phyloP scores from a whole-genome alignment of 2,888 invertebrate species.

The Calliopum simillimum region DNA sequence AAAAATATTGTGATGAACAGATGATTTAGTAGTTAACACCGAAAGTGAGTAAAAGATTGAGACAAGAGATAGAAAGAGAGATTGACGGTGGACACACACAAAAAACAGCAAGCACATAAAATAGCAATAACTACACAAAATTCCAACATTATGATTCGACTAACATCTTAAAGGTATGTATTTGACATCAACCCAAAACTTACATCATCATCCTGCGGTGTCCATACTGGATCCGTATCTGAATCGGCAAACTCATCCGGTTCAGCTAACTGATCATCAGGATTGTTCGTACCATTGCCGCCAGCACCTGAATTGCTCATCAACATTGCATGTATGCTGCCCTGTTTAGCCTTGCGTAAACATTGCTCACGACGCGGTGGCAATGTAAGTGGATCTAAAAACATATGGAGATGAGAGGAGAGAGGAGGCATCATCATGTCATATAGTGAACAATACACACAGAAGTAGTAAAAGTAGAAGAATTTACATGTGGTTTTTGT shows the following conservation, averaged over 20 bases:
- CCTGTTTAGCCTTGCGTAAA: conserved; percentile 77
- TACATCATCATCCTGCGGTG: conserved; percentile 73
- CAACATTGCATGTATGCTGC: conserved; percentile 70
- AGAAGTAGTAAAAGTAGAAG: not conserved
- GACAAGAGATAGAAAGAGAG: too few species aligned
- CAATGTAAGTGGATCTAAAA: conserved; percentile 66
- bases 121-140: conserved; percentile 4
- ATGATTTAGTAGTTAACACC: conserved; percentile 1
- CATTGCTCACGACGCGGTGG: conserved; percentile 74
- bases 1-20: not conserved
- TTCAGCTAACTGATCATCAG: conserved; percentile 71
- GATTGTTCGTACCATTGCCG: conserved; percentile 48
- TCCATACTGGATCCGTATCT: conserved; percentile 82
- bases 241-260: conserved; percentile 73
- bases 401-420: conserved; percentile 7
- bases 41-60: conserved; percentile 9
- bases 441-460: not conserved
- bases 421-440: not conserved
- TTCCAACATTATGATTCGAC: conserved; percentile 34
- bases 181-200: conserved; percentile 45
- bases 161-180: conserved; percentile 39
- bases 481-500: too few species aligned
- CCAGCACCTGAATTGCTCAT: conserved; percentile 57
- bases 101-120: conserved; percentile 11
- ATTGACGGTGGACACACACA: not conserved